phyloP scores from a whole-genome alignment of 92 coral and sea anemone species.

The Meandrina meandrites region DNA sequence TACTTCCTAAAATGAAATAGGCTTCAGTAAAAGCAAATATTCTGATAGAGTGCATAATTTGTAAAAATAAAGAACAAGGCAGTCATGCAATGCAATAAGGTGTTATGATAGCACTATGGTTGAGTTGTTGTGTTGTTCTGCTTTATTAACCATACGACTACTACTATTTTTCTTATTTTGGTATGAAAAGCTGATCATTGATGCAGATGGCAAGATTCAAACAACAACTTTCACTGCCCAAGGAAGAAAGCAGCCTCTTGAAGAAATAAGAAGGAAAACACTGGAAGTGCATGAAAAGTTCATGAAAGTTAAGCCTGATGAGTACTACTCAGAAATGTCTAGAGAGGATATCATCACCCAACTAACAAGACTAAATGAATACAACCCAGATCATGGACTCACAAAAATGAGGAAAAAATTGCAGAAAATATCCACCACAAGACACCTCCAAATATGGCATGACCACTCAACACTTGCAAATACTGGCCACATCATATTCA shows the following conservation, averaged over 20 bases:
- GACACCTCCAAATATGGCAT: constrained; percentile 56
- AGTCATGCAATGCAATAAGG: no score
- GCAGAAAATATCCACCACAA: constrained; percentile 30
- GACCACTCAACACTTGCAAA: constrained; percentile 61
- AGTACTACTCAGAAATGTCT: constrained; percentile 40
- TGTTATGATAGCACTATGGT: no score
- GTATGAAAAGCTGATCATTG: no score
- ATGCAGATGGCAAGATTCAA: no score
- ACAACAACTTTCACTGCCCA: background rate
- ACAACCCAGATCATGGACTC: constrained; percentile 31
- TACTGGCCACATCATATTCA: constrained; percentile 56
- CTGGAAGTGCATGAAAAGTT: constrained; percentile 21
- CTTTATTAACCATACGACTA: no score
- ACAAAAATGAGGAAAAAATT: constrained; percentile 34
- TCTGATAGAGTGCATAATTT: no score
- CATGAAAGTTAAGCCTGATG: constrained; percentile 26
- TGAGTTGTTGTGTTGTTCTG: no score
- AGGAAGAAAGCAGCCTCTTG: constrained; percentile 8
- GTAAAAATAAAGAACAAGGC: no score
- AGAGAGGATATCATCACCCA: background rate
- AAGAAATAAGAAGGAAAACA: constrained; percentile 43
- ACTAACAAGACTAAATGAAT: constrained; percentile 26
- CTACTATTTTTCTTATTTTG: no score
- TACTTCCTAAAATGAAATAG: no score
- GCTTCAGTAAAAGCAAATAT: no score